Evolutionary conservation across 2,113 vertebrate species (phyloP).

Genomic region (Otis tarda): DNA sequence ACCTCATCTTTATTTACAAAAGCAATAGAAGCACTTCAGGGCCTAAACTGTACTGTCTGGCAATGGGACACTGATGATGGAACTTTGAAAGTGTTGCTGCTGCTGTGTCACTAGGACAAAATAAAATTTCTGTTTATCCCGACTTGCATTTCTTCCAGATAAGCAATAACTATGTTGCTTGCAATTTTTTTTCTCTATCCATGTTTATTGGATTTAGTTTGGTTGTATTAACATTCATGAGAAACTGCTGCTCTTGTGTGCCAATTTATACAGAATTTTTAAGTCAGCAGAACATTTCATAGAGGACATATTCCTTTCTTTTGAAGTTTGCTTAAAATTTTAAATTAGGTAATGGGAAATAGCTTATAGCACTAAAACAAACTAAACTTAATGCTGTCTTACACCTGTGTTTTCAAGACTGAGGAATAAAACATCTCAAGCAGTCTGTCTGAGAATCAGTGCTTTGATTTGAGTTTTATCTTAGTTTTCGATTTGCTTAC

Average conservation of each 20-base stretch:
- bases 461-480: background rate
- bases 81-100: background rate
- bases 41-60: background rate
- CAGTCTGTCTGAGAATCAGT: background rate
- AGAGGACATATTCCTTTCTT: background rate
- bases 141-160: conserved; percentile 9
- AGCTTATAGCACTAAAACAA: too few species aligned
- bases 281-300: conserved; percentile 1
- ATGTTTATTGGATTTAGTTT: conserved; percentile 15
- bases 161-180: conserved; percentile 13
- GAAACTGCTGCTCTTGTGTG: conserved; percentile 7
- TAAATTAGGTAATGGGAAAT: background rate
- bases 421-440: background rate
- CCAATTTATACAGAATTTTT: background rate
- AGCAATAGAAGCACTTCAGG: background rate
- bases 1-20: conserved; percentile 5
- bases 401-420: background rate
- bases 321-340: background rate
- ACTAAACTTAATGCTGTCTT: too few species aligned
- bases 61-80: background rate
- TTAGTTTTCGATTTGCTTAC: background rate
- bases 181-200: background rate
- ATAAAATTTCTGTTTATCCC: background rate
- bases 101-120: background rate
- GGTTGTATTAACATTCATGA: conserved; percentile 44